phyloP scores from a whole-genome alignment of 2,888 invertebrate species.

The Macrostomum cliftonense region DNA sequence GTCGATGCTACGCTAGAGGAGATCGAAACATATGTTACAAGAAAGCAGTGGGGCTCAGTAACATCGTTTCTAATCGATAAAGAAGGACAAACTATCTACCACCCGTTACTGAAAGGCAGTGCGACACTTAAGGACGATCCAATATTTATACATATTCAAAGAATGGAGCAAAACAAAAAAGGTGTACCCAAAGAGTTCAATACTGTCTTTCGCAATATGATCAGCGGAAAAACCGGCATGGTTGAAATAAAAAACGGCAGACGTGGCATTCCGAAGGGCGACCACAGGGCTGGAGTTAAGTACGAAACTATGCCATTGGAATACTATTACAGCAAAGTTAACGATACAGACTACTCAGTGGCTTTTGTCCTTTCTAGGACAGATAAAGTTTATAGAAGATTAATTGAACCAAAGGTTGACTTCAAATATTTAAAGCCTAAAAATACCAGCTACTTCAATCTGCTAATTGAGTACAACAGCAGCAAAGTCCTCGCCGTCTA shows the following conservation, averaged over 20 bases:
- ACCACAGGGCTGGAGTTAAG: conserved; percentile 13
- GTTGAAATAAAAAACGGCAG: conserved; percentile 10
- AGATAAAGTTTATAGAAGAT: conserved; percentile 24
- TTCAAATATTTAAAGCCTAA: too few species aligned
- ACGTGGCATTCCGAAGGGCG: conserved; percentile 13
- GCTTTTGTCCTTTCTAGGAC: conserved; percentile 35
- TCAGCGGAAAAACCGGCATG: conserved; percentile 15
- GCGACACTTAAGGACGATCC: conserved; percentile 36
- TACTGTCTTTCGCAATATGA: conserved; percentile 27
- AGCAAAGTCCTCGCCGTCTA: conserved; percentile 16
- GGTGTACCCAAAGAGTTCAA: conserved; percentile 31
- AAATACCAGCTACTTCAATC: conserved; percentile 34
- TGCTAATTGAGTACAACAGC: conserved; percentile 36
- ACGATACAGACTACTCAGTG: conserved; percentile 35
- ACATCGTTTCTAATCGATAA: conserved; percentile 38
- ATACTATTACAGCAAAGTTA: conserved; percentile 33
- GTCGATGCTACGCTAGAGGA: conserved; percentile 34
- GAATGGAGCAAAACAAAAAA: conserved; percentile 31
- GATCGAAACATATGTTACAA: too few species aligned
- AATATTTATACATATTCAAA: conserved; percentile 35
- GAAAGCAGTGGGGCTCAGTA: conserved; percentile 36
- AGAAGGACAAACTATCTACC: conserved; percentile 37
- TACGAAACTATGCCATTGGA: conserved; percentile 19
- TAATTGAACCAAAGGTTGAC: conserved; percentile 14
- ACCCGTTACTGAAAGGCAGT: conserved; percentile 36